Conservation (phyloP, 2,797 vertebrate genomes). For the Spheniscus humboldti region DNA sequence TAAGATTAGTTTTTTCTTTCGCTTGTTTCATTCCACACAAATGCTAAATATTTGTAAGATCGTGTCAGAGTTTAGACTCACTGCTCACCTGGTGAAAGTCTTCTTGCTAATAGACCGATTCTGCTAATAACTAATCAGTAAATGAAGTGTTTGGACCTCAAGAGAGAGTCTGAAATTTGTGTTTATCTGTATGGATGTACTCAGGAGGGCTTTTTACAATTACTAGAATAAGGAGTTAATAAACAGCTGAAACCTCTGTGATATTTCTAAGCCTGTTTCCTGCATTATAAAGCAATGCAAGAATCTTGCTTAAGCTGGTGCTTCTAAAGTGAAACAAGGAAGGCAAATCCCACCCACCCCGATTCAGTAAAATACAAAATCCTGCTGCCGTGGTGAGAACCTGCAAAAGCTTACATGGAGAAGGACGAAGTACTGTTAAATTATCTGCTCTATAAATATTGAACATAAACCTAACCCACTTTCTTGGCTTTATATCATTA, state of each 20-base stretch:
- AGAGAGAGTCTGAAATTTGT: neutral
- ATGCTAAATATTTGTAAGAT: neutral
- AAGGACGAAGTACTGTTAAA: neutral
- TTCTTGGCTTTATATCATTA: neutral
- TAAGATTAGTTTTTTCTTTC: neutral
- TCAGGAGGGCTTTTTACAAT: neutral
- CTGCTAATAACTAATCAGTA: neutral
- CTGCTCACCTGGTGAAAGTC: neutral
- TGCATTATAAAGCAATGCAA: neutral
- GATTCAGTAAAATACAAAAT: neutral
- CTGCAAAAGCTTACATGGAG: neutral
- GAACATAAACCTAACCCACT: neutral
- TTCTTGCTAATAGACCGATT: neutral
- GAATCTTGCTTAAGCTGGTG: neutral
- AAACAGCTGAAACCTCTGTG: neutral
- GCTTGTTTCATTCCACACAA: neutral
- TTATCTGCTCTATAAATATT: neutral
- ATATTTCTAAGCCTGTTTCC: neutral
- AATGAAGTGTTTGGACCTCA: neutral
- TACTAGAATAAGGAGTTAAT: neutral
- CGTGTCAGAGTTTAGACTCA: neutral
- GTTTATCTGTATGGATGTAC: neutral
- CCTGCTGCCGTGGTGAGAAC: neutral
- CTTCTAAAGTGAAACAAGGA: neutral
- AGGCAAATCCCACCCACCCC: neutral